phyloP scores from a whole-genome alignment of 2,888 invertebrate species.

The Erannis defoliaria region DNA sequence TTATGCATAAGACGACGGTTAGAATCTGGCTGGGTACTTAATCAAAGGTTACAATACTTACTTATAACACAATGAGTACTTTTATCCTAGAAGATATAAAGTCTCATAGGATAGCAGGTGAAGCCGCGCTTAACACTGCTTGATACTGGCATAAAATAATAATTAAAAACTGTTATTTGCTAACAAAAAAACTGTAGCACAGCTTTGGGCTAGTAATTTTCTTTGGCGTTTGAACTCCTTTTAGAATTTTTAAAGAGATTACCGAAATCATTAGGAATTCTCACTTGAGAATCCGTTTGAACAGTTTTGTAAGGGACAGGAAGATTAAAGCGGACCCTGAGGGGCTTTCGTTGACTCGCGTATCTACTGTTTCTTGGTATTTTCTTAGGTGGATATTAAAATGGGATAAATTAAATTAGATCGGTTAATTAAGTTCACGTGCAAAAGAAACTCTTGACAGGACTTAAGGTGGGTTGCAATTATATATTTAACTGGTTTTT shows the following conservation, averaged over 20 bases:
- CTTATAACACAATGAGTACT: too few relatives aligned
- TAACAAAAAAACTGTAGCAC: conserved; percentile 38
- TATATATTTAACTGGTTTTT: too few relatives aligned
- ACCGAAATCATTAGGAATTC: conserved; percentile 83
- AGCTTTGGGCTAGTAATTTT: conserved; percentile 55
- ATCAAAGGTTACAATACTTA: too few relatives aligned
- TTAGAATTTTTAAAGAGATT: conserved; percentile 81
- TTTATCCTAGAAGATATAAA: too few relatives aligned
- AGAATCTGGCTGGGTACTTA: too few relatives aligned
- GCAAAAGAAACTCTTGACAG: neutral
- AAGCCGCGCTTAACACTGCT: too few relatives aligned
- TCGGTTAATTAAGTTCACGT: conserved; percentile 12
- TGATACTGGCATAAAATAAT: conserved; percentile 32
- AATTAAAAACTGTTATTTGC: conserved; percentile 48
- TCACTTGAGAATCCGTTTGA: conserved; percentile 62
- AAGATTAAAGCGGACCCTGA: conserved; percentile 75
- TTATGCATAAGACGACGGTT: too few relatives aligned
- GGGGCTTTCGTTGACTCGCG: conserved; percentile 50
- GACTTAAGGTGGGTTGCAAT: neutral
- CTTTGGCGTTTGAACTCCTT: conserved; percentile 71
- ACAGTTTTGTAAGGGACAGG: conserved; percentile 69
- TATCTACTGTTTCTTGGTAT: conserved; percentile 32
- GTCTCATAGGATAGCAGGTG: too few relatives aligned
- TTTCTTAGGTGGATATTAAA: conserved; percentile 20
- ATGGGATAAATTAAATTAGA: conserved; percentile 11